Percentiles rank a stretch among this genome's conserved stretches.
These are phyloP conservation scores for Phataginus tricuspis DNA, from an alignment of 2,797 vertebrate species.

Conservation along the genomic window DNA sequence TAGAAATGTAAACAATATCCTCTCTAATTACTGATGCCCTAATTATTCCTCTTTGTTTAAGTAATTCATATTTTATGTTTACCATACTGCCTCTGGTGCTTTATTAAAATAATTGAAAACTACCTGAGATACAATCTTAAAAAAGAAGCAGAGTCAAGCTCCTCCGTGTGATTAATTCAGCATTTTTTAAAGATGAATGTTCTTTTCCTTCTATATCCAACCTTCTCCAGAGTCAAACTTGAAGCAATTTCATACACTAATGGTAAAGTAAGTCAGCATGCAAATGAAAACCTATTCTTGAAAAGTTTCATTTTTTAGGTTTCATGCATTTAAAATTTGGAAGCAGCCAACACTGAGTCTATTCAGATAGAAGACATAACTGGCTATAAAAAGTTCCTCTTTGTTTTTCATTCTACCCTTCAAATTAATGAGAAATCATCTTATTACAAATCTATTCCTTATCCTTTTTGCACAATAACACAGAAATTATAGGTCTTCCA, in stretches of 20 bases:
- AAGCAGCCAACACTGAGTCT: background rate
- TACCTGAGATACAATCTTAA: conserved; percentile 29
- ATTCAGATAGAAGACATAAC: conserved; percentile 44
- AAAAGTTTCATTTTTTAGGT: conserved; percentile 59
- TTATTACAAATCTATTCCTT: background rate
- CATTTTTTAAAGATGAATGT: conserved; percentile 47
- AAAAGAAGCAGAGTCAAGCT: background rate
- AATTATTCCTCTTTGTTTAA: background rate
- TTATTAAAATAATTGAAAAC: conserved; percentile 37
- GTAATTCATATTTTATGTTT: background rate
- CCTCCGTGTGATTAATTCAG: conserved; percentile 44
- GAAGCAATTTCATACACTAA: conserved; percentile 72
- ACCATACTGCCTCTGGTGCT: background rate
- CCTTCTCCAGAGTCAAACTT: conserved; percentile 55
- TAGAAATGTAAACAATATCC: conserved; percentile 14
- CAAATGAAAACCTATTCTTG: conserved; percentile 47
- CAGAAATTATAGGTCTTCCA: background rate
- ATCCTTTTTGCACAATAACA: background rate
- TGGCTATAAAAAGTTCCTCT: background rate
- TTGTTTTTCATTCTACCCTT: conserved; percentile 32
- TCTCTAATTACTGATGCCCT: background rate
- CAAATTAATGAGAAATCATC: background rate
- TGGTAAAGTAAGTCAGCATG: conserved; percentile 54
- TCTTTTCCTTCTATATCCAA: conserved; percentile 51
- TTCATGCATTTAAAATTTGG: background rate